Percentiles rank a stretch among this genome's conserved stretches.
Evolutionary conservation across 1,140 invertebrate species (phyloP).

Genomic region (Aphidius gifuensis): DNA sequence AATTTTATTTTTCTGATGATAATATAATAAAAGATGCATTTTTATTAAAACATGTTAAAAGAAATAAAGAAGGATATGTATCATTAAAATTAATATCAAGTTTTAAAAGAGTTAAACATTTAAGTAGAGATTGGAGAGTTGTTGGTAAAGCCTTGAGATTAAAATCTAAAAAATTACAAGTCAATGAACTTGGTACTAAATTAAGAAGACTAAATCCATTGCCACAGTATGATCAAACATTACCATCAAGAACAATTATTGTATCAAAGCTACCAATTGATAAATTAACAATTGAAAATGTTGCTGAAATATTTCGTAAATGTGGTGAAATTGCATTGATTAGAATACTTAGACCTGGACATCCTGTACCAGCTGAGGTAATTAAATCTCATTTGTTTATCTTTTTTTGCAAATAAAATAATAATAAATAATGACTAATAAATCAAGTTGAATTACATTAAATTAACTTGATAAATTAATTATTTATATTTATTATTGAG

Average conservation of each 20-base stretch:
- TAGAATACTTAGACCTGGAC: conserved; percentile 79
- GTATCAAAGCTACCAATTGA: conserved; percentile 81
- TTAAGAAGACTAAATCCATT: conserved; percentile 80
- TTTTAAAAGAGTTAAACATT: conserved; percentile 87
- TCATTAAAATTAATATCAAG: conserved; percentile 91
- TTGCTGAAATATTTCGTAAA: conserved; percentile 80
- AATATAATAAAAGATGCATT: conserved; percentile 95
- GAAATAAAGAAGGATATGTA: conserved; percentile 93
- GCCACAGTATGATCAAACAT: conserved; percentile 86
- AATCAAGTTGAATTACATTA: not conserved
- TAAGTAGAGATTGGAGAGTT: conserved; percentile 90
- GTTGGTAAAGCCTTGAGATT: conserved; percentile 78
- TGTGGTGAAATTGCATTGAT: conserved; percentile 87
- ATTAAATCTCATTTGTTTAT: conserved; percentile 12
- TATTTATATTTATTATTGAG: conserved; percentile 9
- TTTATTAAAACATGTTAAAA: conserved; percentile 86
- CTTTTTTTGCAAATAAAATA: not conserved
- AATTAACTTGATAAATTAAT: not conserved
- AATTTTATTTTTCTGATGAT: conserved; percentile 92
- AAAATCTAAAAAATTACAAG: conserved; percentile 76
- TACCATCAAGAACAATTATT: conserved; percentile 85
- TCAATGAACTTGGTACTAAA: conserved; percentile 89
- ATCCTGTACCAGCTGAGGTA: conserved; percentile 80
- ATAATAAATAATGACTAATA: not conserved
- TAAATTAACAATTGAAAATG: conserved; percentile 79